These are phyloP conservation scores for Lagopus leucura DNA, from an alignment of 2,113 vertebrate species.

Conservation along the genomic window DNA sequence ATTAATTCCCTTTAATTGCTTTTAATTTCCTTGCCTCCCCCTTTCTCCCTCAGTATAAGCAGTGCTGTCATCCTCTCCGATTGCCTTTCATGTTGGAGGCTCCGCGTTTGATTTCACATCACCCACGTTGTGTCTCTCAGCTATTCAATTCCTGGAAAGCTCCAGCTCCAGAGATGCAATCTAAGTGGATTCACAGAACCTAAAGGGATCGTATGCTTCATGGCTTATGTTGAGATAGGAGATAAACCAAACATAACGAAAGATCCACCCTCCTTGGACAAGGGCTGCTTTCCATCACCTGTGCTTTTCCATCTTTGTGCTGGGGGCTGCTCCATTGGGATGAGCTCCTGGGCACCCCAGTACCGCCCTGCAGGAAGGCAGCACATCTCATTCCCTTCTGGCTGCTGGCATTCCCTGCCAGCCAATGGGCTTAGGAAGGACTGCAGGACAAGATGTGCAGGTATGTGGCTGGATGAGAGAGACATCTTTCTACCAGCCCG, in stretches of 20 bases:
- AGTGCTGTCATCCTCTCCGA: conserved; percentile 55
- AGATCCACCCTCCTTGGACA: conserved; percentile 26
- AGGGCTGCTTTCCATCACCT: conserved; percentile 41
- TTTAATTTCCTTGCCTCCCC: conserved; percentile 66
- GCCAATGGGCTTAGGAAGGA: too few species aligned
- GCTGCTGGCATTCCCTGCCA: not conserved
- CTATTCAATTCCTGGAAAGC: conserved; percentile 69
- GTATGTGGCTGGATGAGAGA: not conserved
- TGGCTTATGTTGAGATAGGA: not conserved
- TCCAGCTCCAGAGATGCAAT: conserved; percentile 50
- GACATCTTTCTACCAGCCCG: not conserved
- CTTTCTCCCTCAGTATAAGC: conserved; percentile 54
- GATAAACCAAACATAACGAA: conserved; percentile 35
- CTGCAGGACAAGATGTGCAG: not conserved
- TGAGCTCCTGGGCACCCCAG: not conserved
- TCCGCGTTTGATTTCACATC: conserved; percentile 52
- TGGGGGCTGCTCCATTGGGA: not conserved
- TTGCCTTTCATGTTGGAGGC: conserved; percentile 69
- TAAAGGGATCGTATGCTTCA: conserved; percentile 53
- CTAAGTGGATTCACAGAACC: conserved; percentile 58
- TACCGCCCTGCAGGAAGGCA: not conserved
- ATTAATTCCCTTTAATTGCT: conserved; percentile 72
- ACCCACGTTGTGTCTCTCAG: conserved; percentile 64
- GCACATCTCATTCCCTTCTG: too few species aligned
- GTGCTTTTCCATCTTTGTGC: not conserved